Conservation (phyloP, 1,140 invertebrate genomes). For the Nylanderia fulva region DNA sequence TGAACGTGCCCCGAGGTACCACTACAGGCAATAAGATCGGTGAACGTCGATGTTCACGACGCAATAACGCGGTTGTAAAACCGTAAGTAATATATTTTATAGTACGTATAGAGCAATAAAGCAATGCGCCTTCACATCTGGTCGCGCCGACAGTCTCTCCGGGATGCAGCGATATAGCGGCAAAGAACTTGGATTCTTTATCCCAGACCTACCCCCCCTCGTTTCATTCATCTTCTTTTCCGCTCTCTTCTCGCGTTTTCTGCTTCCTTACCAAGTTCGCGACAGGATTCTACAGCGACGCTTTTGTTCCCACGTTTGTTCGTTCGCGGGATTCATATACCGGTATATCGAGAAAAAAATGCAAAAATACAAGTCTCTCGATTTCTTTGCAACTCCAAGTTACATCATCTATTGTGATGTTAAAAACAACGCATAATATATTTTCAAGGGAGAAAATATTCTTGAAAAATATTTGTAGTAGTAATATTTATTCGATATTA, state of each 20-base stretch:
- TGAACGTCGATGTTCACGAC: conserved; percentile 57
- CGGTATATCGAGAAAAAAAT: conserved; percentile 6
- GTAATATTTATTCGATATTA: not conserved
- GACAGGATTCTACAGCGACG: conserved; percentile 35
- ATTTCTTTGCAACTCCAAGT: not conserved
- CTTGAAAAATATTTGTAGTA: not conserved
- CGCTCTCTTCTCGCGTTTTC: conserved; percentile 1
- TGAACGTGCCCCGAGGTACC: conserved; percentile 7
- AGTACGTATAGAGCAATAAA: conserved; percentile 65
- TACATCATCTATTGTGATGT: not conserved
- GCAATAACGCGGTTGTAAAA: conserved; percentile 68
- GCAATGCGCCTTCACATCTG: conserved; percentile 61
- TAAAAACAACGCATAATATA: conserved; percentile 11
- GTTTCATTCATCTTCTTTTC: conserved; percentile 41
- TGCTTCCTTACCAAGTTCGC: conserved; percentile 1
- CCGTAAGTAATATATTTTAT: conserved; percentile 69
- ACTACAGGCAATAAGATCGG: conserved; percentile 40
- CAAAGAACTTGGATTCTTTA: conserved; percentile 37
- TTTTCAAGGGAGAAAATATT: not conserved
- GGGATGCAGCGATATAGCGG: conserved; percentile 7
- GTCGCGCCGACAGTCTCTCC: conserved; percentile 51
- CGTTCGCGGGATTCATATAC: not conserved
- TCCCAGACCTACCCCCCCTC: conserved; percentile 7
- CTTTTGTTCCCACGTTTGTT: conserved; percentile 51
- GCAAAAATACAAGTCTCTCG: not conserved